Evolutionary conservation across 2,113 vertebrate species (phyloP), one percentile per base, ranked within the genome.

Genomic region (Sisor rabdophorus): DNA sequence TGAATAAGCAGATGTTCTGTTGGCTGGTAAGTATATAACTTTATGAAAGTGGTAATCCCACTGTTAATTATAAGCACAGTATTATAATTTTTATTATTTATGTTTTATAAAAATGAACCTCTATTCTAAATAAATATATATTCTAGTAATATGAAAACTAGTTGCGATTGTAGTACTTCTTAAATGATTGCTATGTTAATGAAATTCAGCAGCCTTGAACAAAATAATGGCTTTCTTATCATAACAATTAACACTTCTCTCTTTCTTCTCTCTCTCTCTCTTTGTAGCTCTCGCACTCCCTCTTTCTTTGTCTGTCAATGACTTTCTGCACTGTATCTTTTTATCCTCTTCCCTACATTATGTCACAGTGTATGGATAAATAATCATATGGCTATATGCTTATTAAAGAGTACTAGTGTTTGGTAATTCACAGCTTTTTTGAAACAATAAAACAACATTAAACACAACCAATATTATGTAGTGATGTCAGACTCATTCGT

Each of bases 331-430:
- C 32, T 47, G 17, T 6, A 11, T 4, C 22, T 55, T 16, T 60
- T 13, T 44, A 2, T 40, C 48, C 28, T 7, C 40, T 9, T 44
- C 40, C 40, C 40, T 44, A 10, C 40, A 32, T 44, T 19, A 60
- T 48, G 28, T 82, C 80, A 82, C 81, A 82, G 81, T 82, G 71
- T 26, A 26, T 82, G 69, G 77, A 78, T 55, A 54, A 73, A 82
- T 82, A 72, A 77, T 74, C 76, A 60, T 77, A 82, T 82, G 81
- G 77, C 81, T 82, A 75, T 65, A 67, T 64, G 30, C 22, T 64
- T 55, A 63, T 69, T 75, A 17, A 77, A 67, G 60, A 73, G 69
- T 82, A 70, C 69, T 61, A 65, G 9, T 2, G 20, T 79, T 73
- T 73, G 81, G 69, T 68, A 48, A 50, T 76, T 79, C 73, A 82